Percentiles rank a stretch among this genome's conserved stretches.
Conservation (phyloP, 2,888 invertebrate genomes). For the Habrosyne pyritoides region DNA sequence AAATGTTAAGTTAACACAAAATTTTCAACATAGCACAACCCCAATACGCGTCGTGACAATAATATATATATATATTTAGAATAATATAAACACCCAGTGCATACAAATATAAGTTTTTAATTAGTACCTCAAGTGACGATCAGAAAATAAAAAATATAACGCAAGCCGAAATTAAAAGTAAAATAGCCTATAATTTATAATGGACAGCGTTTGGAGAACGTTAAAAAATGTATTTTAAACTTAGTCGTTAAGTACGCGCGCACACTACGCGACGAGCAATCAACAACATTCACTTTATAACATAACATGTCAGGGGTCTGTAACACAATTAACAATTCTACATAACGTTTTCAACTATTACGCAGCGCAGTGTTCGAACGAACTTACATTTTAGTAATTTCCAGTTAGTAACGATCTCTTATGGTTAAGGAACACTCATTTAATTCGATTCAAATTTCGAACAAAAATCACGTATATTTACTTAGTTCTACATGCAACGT, state of each 20-base stretch:
- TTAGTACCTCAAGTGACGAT: slow-evolving; percentile 70
- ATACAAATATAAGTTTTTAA: slow-evolving; percentile 58
- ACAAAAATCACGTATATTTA: not conserved
- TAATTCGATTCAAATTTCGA: not conserved
- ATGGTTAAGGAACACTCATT: not conserved
- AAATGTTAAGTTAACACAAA: slow-evolving; percentile 63
- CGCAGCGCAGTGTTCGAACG: slow-evolving; percentile 8
- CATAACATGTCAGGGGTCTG: not conserved
- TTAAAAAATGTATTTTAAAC: slow-evolving; percentile 24
- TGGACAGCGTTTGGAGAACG: slow-evolving; percentile 54
- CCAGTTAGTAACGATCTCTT: slow-evolving; percentile 8
- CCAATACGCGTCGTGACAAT: slow-evolving; percentile 52
- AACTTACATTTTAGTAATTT: not conserved
- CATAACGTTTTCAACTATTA: slow-evolving; percentile 12
- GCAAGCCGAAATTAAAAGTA: slow-evolving; percentile 67
- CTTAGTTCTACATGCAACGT: not conserved
- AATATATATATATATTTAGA: slow-evolving; percentile 28
- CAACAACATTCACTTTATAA: slow-evolving; percentile 11
- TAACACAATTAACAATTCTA: not conserved
- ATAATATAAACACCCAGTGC: slow-evolving; percentile 78
- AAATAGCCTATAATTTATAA: slow-evolving; percentile 63
- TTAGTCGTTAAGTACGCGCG: slow-evolving; percentile 14
- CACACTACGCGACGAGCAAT: slow-evolving; percentile 27
- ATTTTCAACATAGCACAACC: slow-evolving; percentile 68
- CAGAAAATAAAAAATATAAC: slow-evolving; percentile 58